These are phyloP conservation scores for Stenodema calcarata DNA, from an alignment of 2,888 invertebrate genomes.

Conservation along the genomic window DNA sequence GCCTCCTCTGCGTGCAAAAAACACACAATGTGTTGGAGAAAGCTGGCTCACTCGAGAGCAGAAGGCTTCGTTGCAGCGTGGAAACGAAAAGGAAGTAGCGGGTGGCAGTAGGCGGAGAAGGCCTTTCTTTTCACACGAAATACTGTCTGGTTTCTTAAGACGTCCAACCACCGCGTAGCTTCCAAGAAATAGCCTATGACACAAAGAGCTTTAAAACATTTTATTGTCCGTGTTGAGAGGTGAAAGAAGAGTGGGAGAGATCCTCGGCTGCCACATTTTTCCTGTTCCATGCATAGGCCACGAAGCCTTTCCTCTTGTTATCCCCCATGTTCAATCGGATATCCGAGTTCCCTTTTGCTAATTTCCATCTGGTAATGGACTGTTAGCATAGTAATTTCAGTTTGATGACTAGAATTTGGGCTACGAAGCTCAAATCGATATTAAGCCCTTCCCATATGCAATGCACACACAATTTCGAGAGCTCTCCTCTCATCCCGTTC, in stretches of 20 bases:
- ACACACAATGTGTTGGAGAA: not conserved
- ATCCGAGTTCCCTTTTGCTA: not conserved
- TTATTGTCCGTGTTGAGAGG: not conserved
- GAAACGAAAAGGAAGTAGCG: conserved; percentile 17
- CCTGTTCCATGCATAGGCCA: not conserved
- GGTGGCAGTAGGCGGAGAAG: not conserved
- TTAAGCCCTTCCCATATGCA: not conserved
- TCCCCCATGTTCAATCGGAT: not conserved
- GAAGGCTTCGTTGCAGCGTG: conserved; percentile 17
- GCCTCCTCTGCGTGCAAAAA: not conserved
- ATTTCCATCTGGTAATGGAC: not conserved
- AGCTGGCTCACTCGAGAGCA: conserved; percentile 13
- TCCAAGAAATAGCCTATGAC: conserved; percentile 20
- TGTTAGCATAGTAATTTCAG: not conserved
- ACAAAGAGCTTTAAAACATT: conserved; percentile 24
- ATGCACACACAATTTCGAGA: not conserved
- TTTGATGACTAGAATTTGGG: not conserved
- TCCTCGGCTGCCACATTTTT: not conserved
- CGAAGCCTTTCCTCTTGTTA: not conserved
- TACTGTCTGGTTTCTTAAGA: conserved; percentile 30
- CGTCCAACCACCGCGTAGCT: not conserved
- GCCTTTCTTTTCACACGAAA: conserved; percentile 15
- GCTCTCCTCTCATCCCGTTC: too few relatives aligned
- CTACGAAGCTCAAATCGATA: not conserved
- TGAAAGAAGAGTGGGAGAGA: not conserved